A percentile compares a stretch with the other conserved stretches of the same genome.
Evolutionary conservation across 2,888 invertebrate species (phyloP).

Genomic region (Phyllotreta striolata): DNA sequence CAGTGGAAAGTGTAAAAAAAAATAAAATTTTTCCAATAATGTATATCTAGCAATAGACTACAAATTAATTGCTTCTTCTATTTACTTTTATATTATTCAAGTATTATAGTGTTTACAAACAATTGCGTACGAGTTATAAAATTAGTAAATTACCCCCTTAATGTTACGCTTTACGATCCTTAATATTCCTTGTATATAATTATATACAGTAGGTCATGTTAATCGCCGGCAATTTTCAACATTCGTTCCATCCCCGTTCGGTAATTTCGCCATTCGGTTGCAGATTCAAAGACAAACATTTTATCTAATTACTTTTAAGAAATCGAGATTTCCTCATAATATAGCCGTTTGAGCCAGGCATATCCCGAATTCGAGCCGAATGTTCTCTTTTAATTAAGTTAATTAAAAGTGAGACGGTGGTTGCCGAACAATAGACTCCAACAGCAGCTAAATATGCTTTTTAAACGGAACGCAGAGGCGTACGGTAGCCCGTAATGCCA

Average conservation of each 20-base stretch:
- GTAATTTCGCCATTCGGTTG: slow-evolving; percentile 35
- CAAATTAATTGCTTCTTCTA: neutral
- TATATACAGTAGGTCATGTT: slow-evolving; percentile 23
- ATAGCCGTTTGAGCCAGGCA: slow-evolving; percentile 37
- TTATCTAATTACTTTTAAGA: slow-evolving; percentile 41
- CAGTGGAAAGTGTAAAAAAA: too few relatives aligned
- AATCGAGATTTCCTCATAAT: slow-evolving; percentile 42
- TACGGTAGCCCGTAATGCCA: neutral
- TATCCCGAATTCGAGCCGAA: slow-evolving; percentile 37
- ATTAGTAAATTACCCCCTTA: slow-evolving; percentile 3
- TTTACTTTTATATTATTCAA: neutral
- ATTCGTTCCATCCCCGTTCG: slow-evolving; percentile 33
- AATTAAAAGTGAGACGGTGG: slow-evolving; percentile 41
- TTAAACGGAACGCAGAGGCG: slow-evolving; percentile 32
- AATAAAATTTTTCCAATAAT: too few relatives aligned
- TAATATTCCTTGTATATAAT: slow-evolving; percentile 26
- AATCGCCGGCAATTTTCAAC: slow-evolving; percentile 34
- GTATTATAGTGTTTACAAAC: too few relatives aligned
- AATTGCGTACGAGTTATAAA: neutral
- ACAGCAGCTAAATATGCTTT: slow-evolving; percentile 37
- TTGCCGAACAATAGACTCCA: slow-evolving; percentile 36
- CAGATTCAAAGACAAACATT: slow-evolving; percentile 39
- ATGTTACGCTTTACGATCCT: neutral
- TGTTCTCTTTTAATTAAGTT: slow-evolving; percentile 40
- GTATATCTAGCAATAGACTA: too few relatives aligned